Evolutionary conservation across 2,113 vertebrate species (phyloP).

Genomic region (Psettodes erumei): DNA sequence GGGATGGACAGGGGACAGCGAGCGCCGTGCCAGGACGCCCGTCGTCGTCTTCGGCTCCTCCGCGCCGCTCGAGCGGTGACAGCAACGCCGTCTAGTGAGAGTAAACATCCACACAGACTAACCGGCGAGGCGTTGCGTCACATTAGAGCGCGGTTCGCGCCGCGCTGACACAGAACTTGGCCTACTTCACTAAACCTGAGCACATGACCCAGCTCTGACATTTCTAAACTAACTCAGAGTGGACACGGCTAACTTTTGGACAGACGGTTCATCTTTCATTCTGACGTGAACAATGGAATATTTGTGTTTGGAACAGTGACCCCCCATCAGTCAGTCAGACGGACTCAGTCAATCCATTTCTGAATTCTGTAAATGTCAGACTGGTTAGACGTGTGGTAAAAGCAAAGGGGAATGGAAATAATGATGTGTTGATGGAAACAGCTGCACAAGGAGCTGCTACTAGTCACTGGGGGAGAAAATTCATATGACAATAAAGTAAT

Average conservation of each 20-base stretch:
- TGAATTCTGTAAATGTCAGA: constrained; percentile 29
- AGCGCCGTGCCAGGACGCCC: neutral
- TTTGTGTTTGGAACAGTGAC: constrained; percentile 28
- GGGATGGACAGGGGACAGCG: neutral
- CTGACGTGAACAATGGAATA: neutral
- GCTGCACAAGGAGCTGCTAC: neutral
- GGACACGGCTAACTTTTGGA: neutral
- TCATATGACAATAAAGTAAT: neutral
- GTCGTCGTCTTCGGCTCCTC: constrained; percentile 11
- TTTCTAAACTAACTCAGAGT: constrained; percentile 39
- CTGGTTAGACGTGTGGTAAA: constrained; percentile 18
- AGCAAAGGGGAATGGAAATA: constrained; percentile 30
- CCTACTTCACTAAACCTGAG: constrained; percentile 50
- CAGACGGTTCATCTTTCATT: constrained; percentile 1
- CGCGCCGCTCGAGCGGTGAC: constrained; percentile 19
- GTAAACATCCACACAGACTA: constrained; percentile 53
- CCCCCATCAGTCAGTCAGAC: too few relatives aligned
- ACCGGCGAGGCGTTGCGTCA: constrained; percentile 46
- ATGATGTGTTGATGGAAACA: constrained; percentile 28
- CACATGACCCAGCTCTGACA: constrained; percentile 52
- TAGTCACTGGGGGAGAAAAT: neutral
- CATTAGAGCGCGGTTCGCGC: constrained; percentile 43
- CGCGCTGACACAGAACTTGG: constrained; percentile 54
- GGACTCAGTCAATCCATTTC: too few relatives aligned
- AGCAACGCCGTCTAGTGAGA: constrained; percentile 21